phyloP scores from a whole-genome alignment of 2,888 invertebrate species.

The Diarsia brunnea region DNA sequence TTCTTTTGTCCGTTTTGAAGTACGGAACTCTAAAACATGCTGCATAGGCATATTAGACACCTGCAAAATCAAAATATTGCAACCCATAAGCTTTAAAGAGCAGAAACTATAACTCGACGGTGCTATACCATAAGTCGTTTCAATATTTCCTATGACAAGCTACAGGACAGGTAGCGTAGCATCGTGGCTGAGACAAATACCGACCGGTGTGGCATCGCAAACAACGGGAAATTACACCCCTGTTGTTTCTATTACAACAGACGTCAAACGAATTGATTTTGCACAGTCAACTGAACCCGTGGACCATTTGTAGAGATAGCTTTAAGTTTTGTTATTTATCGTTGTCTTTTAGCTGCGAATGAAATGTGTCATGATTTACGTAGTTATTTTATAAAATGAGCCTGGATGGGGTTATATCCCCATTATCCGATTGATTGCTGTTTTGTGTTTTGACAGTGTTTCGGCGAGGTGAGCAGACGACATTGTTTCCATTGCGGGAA shows the following conservation, averaged over 20 bases:
- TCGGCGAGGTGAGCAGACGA: too few relatives aligned
- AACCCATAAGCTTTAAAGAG: not conserved
- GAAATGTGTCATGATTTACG: constrained; percentile 32
- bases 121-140: not conserved
- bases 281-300: constrained; percentile 59
- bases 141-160: constrained; percentile 42
- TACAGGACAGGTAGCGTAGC: constrained; percentile 29
- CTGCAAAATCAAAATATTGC: not conserved
- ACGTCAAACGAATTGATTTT: constrained; percentile 73
- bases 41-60: not conserved
- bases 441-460: not conserved
- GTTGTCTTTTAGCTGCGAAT: constrained; percentile 29
- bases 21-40: too few relatives aligned
- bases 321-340: constrained; percentile 49
- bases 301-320: constrained; percentile 50
- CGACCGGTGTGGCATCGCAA: constrained; percentile 48
- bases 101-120: not conserved
- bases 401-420: not conserved
- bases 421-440: not conserved
- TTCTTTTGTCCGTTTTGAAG: too few relatives aligned
- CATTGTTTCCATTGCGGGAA: too few relatives aligned
- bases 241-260: constrained; percentile 71
- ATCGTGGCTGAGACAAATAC: constrained; percentile 51
- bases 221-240: constrained; percentile 71
- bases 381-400: constrained; percentile 16